Base-by-base conservation (phyloP, 2,888 invertebrate genomes). In the Zaprionus bogoriensis region DNA sequence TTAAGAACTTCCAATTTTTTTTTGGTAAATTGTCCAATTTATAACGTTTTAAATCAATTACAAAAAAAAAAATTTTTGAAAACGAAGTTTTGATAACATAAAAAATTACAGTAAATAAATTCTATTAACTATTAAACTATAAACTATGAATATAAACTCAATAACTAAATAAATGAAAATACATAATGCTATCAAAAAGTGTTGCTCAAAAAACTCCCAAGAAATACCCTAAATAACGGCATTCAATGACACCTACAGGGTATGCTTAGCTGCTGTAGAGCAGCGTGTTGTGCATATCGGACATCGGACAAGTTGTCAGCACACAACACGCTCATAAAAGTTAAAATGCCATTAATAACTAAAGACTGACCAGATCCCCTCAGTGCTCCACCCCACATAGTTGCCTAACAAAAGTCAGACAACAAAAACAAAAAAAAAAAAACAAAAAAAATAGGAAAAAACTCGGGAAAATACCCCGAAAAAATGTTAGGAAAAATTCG, bases 341-440 rank as follows among this genome's bases (percentile, higher is more conserved):
- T 83, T 83, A 74, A 83, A 83, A 74, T 69, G 72, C 59, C 81
- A 86, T 86, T 79, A 86, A 86, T 83, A 81, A 77, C 65, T 70
- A 67, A 23, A 20, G 20, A 23, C 52, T 64, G 69, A 42, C 70
- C 74, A 53, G 5, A 2, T 4, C 1, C 12, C 23, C 9, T 2
- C 12, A 7, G 32, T n/a, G 17, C 41, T 7, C 27, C 42, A 30
- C 22, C 42, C 14, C 38, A 6, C 38, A 22, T 19, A 4, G 10
- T 27, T 38, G 53, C 38, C 38, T 46, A 6, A 19, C 30, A 45
- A 27, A 38, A 50, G 39, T 25, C 27, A 28, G 3, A 28, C 36
- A 25, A 38, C 12, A 14, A 47, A 46, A 9, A 50, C 19, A n/a
- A 25, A 30, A 36, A 25, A 12, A 48, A 44, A n/a, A 7, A 14